These are phyloP conservation scores for Nephila pilipes DNA, from an alignment of 1,140 invertebrate species.

Conservation along the genomic window DNA sequence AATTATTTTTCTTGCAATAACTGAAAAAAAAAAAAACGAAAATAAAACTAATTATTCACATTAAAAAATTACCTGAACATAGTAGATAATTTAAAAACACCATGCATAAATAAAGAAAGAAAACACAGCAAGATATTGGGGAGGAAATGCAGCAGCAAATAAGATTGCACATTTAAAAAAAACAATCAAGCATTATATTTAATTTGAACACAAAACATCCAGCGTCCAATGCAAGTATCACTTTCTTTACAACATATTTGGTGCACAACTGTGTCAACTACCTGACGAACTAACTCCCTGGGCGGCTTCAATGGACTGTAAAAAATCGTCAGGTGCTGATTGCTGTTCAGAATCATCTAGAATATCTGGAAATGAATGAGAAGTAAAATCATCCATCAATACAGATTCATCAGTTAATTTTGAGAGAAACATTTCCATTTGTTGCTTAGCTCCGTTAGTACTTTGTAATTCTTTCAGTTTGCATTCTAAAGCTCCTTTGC, in stretches of 20 bases:
- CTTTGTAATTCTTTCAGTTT: constrained; percentile 46
- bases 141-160: constrained; percentile 16
- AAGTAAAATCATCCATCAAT: constrained; percentile 70
- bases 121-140: background rate
- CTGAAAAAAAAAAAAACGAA: background rate
- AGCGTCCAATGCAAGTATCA: constrained; percentile 33
- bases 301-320: constrained; percentile 71
- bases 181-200: constrained; percentile 41
- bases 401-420: constrained; percentile 75
- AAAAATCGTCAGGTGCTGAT: constrained; percentile 63
- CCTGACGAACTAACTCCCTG: constrained; percentile 74
- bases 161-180: constrained; percentile 23
- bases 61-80: background rate
- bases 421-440: constrained; percentile 75
- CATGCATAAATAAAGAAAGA: constrained; percentile 27
- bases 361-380: constrained; percentile 74
- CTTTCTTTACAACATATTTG: constrained; percentile 68
- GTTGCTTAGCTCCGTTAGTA: constrained; percentile 58
- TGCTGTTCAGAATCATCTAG: constrained; percentile 47
- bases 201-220: constrained; percentile 57
- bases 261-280: constrained; percentile 71
- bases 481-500: constrained; percentile 57
- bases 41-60: background rate
- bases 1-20: background rate
- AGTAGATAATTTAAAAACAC: background rate